These are phyloP conservation scores for Cerastoderma edule DNA, from an alignment of 2,888 invertebrate genomes.

Conservation along the genomic window DNA sequence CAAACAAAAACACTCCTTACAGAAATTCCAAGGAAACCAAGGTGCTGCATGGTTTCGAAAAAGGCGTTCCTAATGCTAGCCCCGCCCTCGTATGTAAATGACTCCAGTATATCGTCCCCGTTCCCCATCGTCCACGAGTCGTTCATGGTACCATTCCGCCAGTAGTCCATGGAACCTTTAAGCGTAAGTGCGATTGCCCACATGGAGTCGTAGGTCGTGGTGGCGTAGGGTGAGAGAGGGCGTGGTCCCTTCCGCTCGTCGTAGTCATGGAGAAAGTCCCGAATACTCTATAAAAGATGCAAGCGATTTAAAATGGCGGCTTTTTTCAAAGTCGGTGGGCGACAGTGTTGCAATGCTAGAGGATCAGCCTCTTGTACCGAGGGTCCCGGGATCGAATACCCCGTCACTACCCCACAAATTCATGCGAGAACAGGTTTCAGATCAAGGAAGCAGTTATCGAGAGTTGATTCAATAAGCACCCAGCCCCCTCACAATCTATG, in stretches of 20 bases:
- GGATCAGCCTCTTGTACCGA: no score
- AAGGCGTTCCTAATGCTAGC: conserved; percentile 89
- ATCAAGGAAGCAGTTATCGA: no score
- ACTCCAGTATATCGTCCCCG: conserved; percentile 85
- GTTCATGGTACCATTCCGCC: conserved; percentile 16
- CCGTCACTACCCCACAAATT: no score
- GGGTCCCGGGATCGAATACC: no score
- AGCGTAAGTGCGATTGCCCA: conserved; percentile 94
- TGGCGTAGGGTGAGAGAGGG: conserved; percentile 86
- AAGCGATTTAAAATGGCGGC: no score
- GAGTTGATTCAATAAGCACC: no score
- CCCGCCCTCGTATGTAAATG: conserved; percentile 89
- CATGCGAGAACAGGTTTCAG: no score
- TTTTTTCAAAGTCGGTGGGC: no score
- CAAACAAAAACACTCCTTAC: conserved; percentile 86
- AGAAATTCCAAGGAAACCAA: conserved; percentile 93
- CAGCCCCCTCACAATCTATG: no score
- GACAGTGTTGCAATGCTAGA: no score
- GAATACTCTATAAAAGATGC: conserved; percentile 87
- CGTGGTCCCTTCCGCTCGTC: conserved; percentile 80
- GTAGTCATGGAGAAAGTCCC: conserved; percentile 88
- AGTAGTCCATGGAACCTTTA: conserved; percentile 86
- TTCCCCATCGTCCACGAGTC: not conserved
- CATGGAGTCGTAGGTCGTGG: conserved; percentile 94
- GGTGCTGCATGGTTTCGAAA: conserved; percentile 88